Conservation (phyloP, 30 jellyfish, hydroid and myxozoan genomes). For the Haliclystus octoradiatus region DNA sequence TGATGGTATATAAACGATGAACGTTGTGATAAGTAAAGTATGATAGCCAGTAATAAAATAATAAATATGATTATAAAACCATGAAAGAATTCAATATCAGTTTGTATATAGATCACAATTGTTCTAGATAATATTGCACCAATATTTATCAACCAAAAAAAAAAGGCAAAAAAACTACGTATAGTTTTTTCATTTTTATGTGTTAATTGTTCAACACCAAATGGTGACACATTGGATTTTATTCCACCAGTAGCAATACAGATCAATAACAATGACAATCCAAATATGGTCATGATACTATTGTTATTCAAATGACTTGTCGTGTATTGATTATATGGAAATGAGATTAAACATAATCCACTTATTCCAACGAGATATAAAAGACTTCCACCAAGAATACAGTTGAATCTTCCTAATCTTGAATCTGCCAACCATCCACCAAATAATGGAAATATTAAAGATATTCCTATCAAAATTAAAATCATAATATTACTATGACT, state of each 20-base stretch:
- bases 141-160: conserved; percentile 82
- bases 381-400: conserved; percentile 43
- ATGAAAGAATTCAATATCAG: conserved; percentile 33
- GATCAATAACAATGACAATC: conserved; percentile 39
- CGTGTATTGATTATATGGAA: not conserved
- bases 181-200: conserved; percentile 48
- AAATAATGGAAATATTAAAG: conserved; percentile 57
- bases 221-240: conserved; percentile 75
- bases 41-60: conserved; percentile 35
- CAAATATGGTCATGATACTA: conserved; percentile 29
- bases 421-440: conserved; percentile 95
- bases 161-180: conserved; percentile 61
- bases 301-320: conserved; percentile 1
- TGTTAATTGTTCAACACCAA: conserved; percentile 81
- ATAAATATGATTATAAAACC: conserved; percentile 49
- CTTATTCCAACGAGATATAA: conserved; percentile 55
- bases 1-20: conserved; percentile 31
- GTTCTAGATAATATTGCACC: conserved; percentile 70
- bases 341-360: conserved; percentile 40
- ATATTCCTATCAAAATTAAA: conserved; percentile 54
- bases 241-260: conserved; percentile 90
- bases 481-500: no score
- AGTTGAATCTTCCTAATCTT: conserved; percentile 56
- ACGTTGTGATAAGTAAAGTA: conserved; percentile 28
- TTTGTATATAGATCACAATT: conserved; percentile 55